Percentiles rank a stretch among this genome's conserved stretches.
Evolutionary conservation across 2,113 vertebrate genomes (phyloP).

Genomic region (Muntiacus reevesi): DNA sequence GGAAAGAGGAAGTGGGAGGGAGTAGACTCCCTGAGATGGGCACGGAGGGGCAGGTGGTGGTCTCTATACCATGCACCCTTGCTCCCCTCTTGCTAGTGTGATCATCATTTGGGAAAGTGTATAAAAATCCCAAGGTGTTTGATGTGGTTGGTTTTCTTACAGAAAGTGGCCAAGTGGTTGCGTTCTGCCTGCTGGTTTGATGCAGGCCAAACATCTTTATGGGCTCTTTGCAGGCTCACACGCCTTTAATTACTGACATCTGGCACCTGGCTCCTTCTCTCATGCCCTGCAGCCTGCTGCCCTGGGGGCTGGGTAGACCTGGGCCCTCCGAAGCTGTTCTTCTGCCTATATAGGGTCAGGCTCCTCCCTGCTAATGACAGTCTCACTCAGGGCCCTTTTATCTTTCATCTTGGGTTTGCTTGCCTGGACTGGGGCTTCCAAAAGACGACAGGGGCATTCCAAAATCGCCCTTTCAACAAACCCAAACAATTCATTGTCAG

Average conservation of each 20-base stretch:
- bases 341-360: constrained; percentile 6
- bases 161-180: constrained; percentile 32
- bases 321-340: not conserved
- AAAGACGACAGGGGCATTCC: not conserved
- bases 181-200: not conserved
- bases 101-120: not conserved
- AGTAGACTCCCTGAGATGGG: not conserved
- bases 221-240: not conserved
- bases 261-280: not conserved
- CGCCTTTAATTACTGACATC: constrained; percentile 54
- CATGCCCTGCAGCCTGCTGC: not conserved
- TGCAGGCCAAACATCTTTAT: constrained; percentile 16
- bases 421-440: not conserved
- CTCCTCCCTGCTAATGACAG: constrained; percentile 61
- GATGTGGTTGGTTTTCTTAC: constrained; percentile 27
- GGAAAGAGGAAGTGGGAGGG: not conserved
- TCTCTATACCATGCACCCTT: too few relatives aligned
- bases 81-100: not conserved
- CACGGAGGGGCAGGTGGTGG: not conserved
- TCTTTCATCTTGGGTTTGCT: constrained; percentile 35
- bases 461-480: not conserved
- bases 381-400: constrained; percentile 16
- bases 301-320: not conserved
- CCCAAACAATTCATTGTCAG: not conserved
- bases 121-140: not conserved